These are phyloP conservation scores for Tipula lateralis DNA, from an alignment of 2,888 invertebrate genomes.

Conservation along the genomic window DNA sequence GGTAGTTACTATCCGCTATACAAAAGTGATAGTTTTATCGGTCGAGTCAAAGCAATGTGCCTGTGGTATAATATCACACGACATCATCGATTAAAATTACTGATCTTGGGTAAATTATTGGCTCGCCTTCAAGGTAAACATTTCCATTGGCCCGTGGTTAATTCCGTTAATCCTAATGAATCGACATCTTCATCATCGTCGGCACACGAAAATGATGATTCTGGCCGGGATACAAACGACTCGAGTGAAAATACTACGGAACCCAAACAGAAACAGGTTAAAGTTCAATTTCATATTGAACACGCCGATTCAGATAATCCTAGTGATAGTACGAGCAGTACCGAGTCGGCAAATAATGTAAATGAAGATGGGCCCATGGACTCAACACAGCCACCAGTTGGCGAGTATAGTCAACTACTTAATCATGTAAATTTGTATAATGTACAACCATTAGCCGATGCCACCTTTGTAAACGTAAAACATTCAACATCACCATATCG, in stretches of 20 bases:
- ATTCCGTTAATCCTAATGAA: slow-evolving; percentile 43
- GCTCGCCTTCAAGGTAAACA: slow-evolving; percentile 47
- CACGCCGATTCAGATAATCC: slow-evolving; percentile 40
- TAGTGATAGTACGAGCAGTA: slow-evolving; percentile 47
- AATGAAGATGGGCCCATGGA: not conserved
- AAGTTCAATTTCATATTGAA: slow-evolving; percentile 47
- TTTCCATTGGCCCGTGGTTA: slow-evolving; percentile 48
- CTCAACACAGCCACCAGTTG: slow-evolving; percentile 30
- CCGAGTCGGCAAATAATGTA: slow-evolving; percentile 41
- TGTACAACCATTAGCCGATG: slow-evolving; percentile 52
- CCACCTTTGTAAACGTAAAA: slow-evolving; percentile 51
- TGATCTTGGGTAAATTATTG: slow-evolving; percentile 66
- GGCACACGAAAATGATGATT: slow-evolving; percentile 45
- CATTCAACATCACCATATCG: slow-evolving; percentile 56
- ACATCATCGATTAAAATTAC: slow-evolving; percentile 75
- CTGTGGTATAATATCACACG: slow-evolving; percentile 88
- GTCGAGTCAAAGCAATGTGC: slow-evolving; percentile 66
- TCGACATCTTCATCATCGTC: slow-evolving; percentile 45
- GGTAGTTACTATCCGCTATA: slow-evolving; percentile 64
- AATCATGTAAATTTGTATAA: slow-evolving; percentile 51
- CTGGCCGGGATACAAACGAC: slow-evolving; percentile 38
- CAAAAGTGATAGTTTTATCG: slow-evolving; percentile 46
- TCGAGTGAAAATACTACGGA: not conserved
- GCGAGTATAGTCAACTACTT: slow-evolving; percentile 36
- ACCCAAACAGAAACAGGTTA: slow-evolving; percentile 36